Evolutionary conservation across 2,797 vertebrate genomes (phyloP).

Genomic region (Nannoperca obscura): DNA sequence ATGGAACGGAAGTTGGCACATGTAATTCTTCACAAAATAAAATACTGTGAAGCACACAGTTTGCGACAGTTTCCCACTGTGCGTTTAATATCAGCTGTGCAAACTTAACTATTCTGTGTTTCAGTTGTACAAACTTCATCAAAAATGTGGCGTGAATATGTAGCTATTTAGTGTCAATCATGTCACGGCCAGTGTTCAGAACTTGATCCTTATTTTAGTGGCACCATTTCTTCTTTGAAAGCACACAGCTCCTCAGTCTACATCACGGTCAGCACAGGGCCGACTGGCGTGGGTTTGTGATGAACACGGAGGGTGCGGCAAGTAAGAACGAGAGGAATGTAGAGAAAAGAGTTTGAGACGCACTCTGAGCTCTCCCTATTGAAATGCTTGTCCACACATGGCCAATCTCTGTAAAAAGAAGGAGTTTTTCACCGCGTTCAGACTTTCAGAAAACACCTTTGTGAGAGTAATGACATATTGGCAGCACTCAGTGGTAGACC

Average conservation of each 20-base stretch:
- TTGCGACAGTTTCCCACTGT: background rate
- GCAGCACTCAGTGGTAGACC: background rate
- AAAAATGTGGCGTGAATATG: background rate
- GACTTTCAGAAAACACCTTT: background rate
- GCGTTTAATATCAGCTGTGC: slow-evolving; percentile 4
- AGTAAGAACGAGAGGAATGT: background rate
- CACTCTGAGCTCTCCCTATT: background rate
- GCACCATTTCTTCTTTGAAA: background rate
- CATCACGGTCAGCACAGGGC: background rate
- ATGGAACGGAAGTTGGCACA: too few species aligned
- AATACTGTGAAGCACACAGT: background rate
- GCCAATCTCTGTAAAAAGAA: background rate
- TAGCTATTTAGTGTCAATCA: background rate
- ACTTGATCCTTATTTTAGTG: background rate
- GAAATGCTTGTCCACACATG: background rate
- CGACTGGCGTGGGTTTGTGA: background rate
- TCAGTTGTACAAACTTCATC: too few species aligned
- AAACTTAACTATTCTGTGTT: too few species aligned
- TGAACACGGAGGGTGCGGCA: background rate
- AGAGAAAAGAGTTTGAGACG: background rate
- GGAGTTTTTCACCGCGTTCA: too few species aligned
- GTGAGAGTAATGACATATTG: background rate
- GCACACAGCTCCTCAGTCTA: background rate
- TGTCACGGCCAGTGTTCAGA: background rate
- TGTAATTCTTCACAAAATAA: background rate